Evolutionary conservation across 2,113 vertebrate genomes (phyloP).

Genomic region (Fregata magnificens): DNA sequence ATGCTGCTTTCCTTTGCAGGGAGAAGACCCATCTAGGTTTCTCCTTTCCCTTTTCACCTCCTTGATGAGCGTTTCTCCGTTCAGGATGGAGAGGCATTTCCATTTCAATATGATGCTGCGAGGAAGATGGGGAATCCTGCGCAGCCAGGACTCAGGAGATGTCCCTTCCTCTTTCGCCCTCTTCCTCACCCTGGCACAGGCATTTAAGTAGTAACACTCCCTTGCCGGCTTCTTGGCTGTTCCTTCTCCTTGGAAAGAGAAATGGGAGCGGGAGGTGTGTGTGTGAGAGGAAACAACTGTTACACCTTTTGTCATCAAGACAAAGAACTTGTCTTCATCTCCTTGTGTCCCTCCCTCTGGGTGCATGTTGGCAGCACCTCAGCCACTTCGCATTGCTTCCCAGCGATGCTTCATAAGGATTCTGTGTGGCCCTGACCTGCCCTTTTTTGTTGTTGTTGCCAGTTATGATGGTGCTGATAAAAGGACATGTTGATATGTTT

Average conservation of each 20-base stretch:
- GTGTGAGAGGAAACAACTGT: slow-evolving; percentile 26
- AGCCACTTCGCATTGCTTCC: background rate
- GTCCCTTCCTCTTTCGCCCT: background rate
- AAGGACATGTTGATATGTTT: slow-evolving; percentile 27
- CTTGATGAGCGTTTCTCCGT: background rate
- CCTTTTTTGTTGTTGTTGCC: slow-evolving; percentile 4
- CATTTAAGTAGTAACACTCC: background rate
- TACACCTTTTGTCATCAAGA: slow-evolving; percentile 65
- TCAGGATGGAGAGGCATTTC: background rate
- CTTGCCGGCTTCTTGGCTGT: background rate
- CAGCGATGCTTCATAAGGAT: slow-evolving; percentile 29
- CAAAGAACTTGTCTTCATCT: slow-evolving; percentile 59
- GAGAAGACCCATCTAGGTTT: background rate
- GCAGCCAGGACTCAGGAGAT: background rate
- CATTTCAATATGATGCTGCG: background rate
- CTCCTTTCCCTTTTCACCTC: background rate
- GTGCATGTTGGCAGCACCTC: background rate
- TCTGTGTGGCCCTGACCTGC: slow-evolving; percentile 25
- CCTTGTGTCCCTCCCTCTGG: background rate
- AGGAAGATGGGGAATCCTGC: background rate
- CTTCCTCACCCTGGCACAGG: background rate
- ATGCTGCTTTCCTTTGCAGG: background rate
- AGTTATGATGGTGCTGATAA: slow-evolving; percentile 1
- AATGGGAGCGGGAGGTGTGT: background rate
- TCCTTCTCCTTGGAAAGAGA: background rate